Base-by-base conservation (phyloP, 2,888 invertebrate species). In the Rhingia rostrata region DNA sequence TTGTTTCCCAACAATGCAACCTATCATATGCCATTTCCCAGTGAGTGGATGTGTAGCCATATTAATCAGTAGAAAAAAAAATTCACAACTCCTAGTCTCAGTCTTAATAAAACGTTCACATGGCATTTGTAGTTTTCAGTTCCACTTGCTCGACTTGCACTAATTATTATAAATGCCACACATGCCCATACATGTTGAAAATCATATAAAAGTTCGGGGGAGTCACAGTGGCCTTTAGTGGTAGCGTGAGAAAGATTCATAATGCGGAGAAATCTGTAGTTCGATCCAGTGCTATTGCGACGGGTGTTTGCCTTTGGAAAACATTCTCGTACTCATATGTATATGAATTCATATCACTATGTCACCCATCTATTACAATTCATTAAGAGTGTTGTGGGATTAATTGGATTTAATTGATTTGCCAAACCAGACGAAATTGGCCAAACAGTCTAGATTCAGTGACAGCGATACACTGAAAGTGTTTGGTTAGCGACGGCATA, bases 391-490 rank as follows among this genome's bases (percentile, higher is more conserved):
- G 91, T 90, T 91, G 90, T 89, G 90, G 90, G 88, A 91, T 91
- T 91, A 91, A 91, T 91, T 91, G 91, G 90, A 91, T 91, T 91
- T 91, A 91, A 91, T 91, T 91, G 91, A 91, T 91, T 91, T 91
- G 91, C 91, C 90, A 91, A 91, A 91, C 90, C 91, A 91, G 90
- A 89, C 89, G 89, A 90, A 91, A 91, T 91, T 91, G 91, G 90
- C 91, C 91, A 89, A 89, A 88, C 88, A 89, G 90, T 90, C 89
- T 90, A 89, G 90, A 91, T 90, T 90, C 88, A 87, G 83, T 88
- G 81, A 75, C 88, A 87, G 86, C 86, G 87, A 87, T 83, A 87
- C 87, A 69, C 56, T 80, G 60, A 70, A 77, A 82, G 72, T 82
- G 73, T 86, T 86, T 77, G 51, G 64, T 63, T 73, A 43, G 53